Conservation (phyloP, 2,888 invertebrate species). For the Tridacna crocea region DNA sequence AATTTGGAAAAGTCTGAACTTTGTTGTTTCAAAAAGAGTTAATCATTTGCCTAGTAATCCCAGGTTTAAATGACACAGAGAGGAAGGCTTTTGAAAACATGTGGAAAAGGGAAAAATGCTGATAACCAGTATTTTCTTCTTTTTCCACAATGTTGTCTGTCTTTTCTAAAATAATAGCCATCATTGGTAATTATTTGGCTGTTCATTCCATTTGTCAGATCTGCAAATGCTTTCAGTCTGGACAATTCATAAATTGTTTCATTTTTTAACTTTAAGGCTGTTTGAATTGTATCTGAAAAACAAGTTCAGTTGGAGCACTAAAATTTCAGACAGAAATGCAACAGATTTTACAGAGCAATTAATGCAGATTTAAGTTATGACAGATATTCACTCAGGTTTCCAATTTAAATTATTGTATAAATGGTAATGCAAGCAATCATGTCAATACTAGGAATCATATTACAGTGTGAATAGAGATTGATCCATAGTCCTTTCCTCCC, state of each 20-base stretch:
- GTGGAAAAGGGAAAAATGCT: background rate
- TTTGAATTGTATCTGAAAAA: too few species aligned
- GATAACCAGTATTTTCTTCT: background rate
- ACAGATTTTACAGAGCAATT: too few species aligned
- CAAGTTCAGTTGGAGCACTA: too few species aligned
- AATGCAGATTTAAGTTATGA: background rate
- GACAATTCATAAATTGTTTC: too few species aligned
- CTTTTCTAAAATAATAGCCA: background rate
- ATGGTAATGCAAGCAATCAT: background rate
- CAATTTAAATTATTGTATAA: constrained; percentile 3
- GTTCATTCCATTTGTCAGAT: too few species aligned
- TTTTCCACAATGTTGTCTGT: background rate
- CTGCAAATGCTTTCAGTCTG: too few species aligned
- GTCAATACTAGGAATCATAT: background rate
- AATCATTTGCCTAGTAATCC: background rate
- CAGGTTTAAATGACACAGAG: background rate
- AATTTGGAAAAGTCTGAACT: too few species aligned
- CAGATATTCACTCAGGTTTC: background rate
- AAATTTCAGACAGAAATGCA: too few species aligned
- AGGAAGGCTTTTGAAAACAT: background rate
- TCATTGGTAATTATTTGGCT: too few species aligned
- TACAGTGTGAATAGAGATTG: background rate
- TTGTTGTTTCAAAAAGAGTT: background rate
- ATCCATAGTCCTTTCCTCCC: too few species aligned
- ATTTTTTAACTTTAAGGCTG: too few species aligned